Evolutionary conservation across 37 sponge, comb jelly and placozoan genomes (phyloP), one percentile per base, ranked within the genome.

Genomic region (Theonella swinhoei): DNA sequence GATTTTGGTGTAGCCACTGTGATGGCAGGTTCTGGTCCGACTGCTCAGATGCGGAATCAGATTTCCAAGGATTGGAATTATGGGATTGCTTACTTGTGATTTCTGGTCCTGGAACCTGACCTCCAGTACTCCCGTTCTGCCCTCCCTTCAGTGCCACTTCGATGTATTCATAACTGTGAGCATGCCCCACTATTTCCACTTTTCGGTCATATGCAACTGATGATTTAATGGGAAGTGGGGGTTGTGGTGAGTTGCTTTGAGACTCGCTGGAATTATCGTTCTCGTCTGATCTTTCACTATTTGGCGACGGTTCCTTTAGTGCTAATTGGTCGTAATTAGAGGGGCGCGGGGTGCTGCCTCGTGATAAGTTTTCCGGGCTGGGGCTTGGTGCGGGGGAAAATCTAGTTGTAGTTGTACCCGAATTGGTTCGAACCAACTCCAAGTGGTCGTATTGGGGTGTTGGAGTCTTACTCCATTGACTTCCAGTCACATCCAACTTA

Each of bases 141-240:
- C 62, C 24, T 1, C n/a, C 19, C 8, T 1, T 2, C 28, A 36
- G 11, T 8, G 67, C 76, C 25, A 65, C 59, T 14, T 66, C 76
- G 42, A 83, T 66, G 28, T 81, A 64, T 41, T 87, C 88, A 54
- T 87, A 87, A 0, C 37, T 41, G 40, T 87, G 88, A 8, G 20
- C 41, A 35, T 31, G 82, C 4, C 66, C 42, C 7, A 75, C 58
- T 8, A 73, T 9, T 3, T 24, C 58, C 0, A 80, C 60, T 60
- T 87, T 87, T 7, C 87, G 14, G 0, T 87, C 26, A 35, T 87
- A 87, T 23, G 39, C 42, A 35, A 24, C 14, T 14, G 54, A 47
- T 14, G 14, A 7, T 47, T 47, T 47, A 7, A 7, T 14, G 7
- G 11, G 11, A 7, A 7, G 54, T 47, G 7, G 7, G 54, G 54